phyloP scores from a whole-genome alignment of 2,888 invertebrate genomes.

The Kryphioiulus occultus region DNA sequence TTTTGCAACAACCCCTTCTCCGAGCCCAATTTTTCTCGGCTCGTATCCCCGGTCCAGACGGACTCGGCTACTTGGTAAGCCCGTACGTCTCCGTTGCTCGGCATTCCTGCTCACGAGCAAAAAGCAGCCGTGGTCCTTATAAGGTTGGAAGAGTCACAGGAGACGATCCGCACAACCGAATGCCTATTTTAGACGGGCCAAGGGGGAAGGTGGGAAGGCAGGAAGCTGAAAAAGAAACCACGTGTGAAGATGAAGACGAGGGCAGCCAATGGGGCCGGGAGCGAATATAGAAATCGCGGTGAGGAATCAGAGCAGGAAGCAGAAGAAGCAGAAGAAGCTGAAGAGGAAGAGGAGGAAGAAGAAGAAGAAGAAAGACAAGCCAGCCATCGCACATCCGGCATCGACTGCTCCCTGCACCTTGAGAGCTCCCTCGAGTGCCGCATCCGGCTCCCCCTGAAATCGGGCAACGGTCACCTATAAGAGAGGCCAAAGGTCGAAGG shows the following conservation, averaged over 20 bases:
- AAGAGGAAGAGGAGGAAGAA: neutral
- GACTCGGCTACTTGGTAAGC: neutral
- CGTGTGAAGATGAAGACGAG: neutral
- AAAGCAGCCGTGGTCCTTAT: neutral
- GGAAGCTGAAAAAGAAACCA: constrained; percentile 9
- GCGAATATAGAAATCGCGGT: neutral
- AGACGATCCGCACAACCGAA: neutral
- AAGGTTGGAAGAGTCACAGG: neutral
- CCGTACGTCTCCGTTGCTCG: neutral
- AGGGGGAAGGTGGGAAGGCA: neutral
- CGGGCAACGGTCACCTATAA: neutral
- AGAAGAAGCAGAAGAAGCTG: neutral
- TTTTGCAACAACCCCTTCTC: no score
- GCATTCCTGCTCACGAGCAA: neutral
- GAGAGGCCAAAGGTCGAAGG: neutral
- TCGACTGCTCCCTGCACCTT: constrained; percentile 12
- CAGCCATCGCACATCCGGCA: neutral
- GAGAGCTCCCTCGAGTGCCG: constrained; percentile 7
- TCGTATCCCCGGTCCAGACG: neutral
- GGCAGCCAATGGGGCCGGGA: neutral
- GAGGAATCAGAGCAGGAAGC: neutral
- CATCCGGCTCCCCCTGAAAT: neutral
- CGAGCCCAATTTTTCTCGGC: no score
- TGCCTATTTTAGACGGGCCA: neutral
- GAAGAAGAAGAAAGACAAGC: neutral